Evolutionary conservation across 1,140 invertebrate genomes (phyloP), one percentile per base, ranked within the genome.

Genomic region (Phthorimaea operculella): DNA sequence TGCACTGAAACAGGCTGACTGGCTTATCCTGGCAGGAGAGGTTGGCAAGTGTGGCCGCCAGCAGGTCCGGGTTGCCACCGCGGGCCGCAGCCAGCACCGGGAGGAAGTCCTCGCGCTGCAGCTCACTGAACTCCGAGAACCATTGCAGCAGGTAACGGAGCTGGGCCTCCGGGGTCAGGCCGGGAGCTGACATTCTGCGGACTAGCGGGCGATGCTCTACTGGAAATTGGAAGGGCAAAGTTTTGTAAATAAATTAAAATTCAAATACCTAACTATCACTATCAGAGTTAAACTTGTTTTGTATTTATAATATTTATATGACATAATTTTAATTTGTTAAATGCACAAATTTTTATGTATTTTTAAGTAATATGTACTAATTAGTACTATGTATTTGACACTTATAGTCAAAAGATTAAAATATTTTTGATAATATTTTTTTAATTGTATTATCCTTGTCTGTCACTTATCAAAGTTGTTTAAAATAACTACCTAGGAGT

Each of bases 111-210:
- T 90, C 89, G 52, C 92, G 87, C 77, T 97, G 94, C 81, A 96
- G 88, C 65, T 94, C 92, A 72, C 93, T 96, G 90, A 94, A 96
- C 74, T 96, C 93, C 68, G 90, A 87, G 78, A 97, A 97, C 95
- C 95, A 97, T 73, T 93, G 90, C 33, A 93, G 77, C 53, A 95
- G 81, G 74, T 95, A 95, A 50, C 92, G 87, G 52, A 95, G 79
- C 78, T 96, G 93, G 7, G 90, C 90, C 70, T 92, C 90, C 51
- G 87, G 88, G 0, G 89, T 88, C 50, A 89, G 63, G 5, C 82
- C 76, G 34, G 87, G 69, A 28, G 72, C 70, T 15, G 85, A 83
- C 80, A 85, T 85, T 39, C 72, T 85, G 55, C 68, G 66, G 16
- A 60, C 53, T 49, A 66, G 53, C 6, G 71, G 69, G 16, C 66